These are phyloP conservation scores for Meteorus cinctellus DNA, from an alignment of 2,888 invertebrate genomes.

Conservation along the genomic window DNA sequence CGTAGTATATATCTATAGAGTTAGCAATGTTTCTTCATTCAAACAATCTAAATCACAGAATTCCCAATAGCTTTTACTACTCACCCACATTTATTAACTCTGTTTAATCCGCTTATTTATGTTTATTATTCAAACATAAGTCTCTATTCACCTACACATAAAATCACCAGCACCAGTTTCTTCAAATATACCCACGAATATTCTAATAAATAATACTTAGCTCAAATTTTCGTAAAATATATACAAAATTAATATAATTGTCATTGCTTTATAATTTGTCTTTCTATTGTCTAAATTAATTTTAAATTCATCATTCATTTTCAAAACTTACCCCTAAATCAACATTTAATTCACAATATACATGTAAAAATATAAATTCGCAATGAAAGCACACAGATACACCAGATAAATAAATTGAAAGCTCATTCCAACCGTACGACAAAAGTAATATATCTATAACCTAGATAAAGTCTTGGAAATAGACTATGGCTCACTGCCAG, in stretches of 20 bases:
- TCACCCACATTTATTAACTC: background rate
- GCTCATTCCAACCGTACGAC: background rate
- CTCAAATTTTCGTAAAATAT: no score
- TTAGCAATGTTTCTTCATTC: slow-evolving; percentile 11
- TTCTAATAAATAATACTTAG: no score
- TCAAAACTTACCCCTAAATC: no score
- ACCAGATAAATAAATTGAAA: background rate
- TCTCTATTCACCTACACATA: no score
- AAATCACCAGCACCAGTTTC: no score
- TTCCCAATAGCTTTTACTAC: slow-evolving; percentile 10
- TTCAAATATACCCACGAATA: no score
- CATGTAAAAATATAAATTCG: no score
- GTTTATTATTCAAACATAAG: background rate
- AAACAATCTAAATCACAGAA: background rate
- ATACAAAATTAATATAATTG: no score
- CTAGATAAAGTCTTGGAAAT: slow-evolving; percentile 8
- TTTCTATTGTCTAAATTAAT: no score
- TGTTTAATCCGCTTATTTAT: background rate
- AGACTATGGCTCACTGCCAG: slow-evolving; percentile 27
- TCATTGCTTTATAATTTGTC: no score
- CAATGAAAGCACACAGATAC: background rate
- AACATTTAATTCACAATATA: no score
- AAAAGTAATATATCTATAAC: slow-evolving; percentile 1
- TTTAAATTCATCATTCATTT: no score
- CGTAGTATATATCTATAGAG: background rate